Conservation (phyloP, 2,797 vertebrate species). For the Lindbergichthys nudifrons region DNA sequence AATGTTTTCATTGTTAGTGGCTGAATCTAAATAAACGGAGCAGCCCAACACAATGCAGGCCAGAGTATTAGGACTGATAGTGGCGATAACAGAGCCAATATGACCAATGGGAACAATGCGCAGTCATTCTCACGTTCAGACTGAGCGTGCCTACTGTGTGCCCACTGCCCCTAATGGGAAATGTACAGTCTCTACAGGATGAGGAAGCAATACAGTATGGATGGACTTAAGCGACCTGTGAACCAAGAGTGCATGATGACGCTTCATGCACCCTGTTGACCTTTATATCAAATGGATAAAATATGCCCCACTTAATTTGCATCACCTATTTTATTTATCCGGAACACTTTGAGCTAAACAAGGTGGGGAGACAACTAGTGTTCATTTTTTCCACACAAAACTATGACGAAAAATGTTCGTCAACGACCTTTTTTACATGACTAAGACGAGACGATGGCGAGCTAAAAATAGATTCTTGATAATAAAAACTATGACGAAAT, state of each 20-base stretch:
- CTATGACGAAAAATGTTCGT: no score
- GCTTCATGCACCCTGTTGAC: conserved; percentile 25
- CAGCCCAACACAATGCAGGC: conserved; percentile 77
- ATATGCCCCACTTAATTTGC: background rate
- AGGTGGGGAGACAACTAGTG: background rate
- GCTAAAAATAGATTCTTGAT: no score
- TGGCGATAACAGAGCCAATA: conserved; percentile 74
- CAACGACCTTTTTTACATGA: no score
- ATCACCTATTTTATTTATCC: background rate
- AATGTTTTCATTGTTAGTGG: conserved; percentile 80
- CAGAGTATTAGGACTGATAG: conserved; percentile 76
- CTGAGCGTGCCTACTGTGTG: conserved; percentile 75
- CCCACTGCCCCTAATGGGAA: conserved; percentile 68
- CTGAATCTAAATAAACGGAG: conserved; percentile 82
- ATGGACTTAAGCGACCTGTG: conserved; percentile 63
- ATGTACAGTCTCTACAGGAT: conserved; percentile 43
- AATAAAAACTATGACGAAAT: no score
- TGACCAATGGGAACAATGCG: conserved; percentile 78
- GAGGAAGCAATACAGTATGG: conserved; percentile 48
- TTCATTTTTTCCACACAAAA: no score
- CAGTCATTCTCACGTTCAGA: conserved; percentile 73
- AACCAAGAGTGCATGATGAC: conserved; percentile 26
- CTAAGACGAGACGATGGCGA: no score
- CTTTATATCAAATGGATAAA: background rate
- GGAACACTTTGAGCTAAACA: background rate